Conservation (phyloP, 2,797 vertebrate species). For the Hoplostethus atlanticus region DNA sequence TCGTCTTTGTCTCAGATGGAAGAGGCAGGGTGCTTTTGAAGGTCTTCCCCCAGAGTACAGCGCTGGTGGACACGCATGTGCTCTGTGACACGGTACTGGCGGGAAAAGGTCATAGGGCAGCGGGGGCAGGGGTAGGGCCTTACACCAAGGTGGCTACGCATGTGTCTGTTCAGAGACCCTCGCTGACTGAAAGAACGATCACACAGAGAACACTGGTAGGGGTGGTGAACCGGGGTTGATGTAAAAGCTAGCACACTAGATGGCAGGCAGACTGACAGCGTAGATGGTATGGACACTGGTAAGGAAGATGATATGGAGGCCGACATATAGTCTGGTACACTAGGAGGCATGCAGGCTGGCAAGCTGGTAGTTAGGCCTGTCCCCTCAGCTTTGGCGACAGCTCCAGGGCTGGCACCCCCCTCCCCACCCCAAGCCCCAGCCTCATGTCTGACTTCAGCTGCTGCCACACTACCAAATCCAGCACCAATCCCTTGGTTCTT, state of each 20-base stretch:
- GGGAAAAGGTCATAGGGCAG: slow-evolving; percentile 85
- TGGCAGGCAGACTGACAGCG: slow-evolving; percentile 27
- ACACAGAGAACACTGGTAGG: slow-evolving; percentile 81
- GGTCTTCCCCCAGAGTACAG: slow-evolving; percentile 42
- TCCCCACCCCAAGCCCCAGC: not conserved
- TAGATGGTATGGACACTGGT: slow-evolving; percentile 54
- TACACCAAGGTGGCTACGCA: slow-evolving; percentile 82
- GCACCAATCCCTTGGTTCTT: slow-evolving; percentile 10
- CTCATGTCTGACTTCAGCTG: too few species aligned
- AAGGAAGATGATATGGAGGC: slow-evolving; percentile 39
- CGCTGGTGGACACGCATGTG: slow-evolving; percentile 85
- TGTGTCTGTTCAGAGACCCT: slow-evolving; percentile 84
- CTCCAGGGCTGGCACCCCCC: slow-evolving; percentile 1
- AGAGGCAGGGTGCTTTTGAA: slow-evolving; percentile 42
- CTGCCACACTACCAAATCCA: not conserved
- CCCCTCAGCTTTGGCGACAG: not conserved
- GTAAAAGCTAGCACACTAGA: slow-evolving; percentile 42
- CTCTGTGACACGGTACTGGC: slow-evolving; percentile 84
- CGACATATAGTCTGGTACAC: slow-evolving; percentile 25
- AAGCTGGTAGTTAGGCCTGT: slow-evolving; percentile 12
- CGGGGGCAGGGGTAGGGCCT: slow-evolving; percentile 82
- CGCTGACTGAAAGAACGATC: slow-evolving; percentile 82
- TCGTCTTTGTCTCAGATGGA: slow-evolving; percentile 22
- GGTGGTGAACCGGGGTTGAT: slow-evolving; percentile 51
- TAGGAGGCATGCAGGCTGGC: slow-evolving; percentile 21